phyloP scores from a whole-genome alignment of 2,113 vertebrate genomes.

The Notothenia coriiceps region DNA sequence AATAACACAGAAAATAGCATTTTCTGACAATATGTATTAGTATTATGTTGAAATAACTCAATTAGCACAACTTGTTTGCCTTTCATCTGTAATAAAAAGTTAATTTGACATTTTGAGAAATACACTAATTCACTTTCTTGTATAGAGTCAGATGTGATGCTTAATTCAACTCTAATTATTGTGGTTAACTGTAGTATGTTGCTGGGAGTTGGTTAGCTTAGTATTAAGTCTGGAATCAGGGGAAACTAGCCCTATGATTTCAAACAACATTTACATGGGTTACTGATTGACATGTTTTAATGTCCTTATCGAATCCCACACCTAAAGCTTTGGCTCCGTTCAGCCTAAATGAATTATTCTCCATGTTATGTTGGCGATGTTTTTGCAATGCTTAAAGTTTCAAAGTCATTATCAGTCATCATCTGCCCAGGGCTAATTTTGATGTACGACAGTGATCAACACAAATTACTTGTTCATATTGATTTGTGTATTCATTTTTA shows the following conservation, averaged over 20 bases:
- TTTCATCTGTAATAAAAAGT: not conserved
- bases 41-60: not conserved
- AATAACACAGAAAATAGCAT: not conserved
- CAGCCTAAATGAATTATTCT: slow-evolving; percentile 58
- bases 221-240: not conserved
- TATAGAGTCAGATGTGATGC: not conserved
- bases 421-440: slow-evolving; percentile 65
- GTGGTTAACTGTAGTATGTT: not conserved
- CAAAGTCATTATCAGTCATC: slow-evolving; percentile 67
- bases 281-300: not conserved
- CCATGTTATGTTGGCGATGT: slow-evolving; percentile 34
- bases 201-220: not conserved
- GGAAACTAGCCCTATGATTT: not conserved
- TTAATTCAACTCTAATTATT: not conserved
- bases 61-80: not conserved
- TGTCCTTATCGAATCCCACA: slow-evolving; percentile 24
- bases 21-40: too few species aligned
- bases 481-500: slow-evolving; percentile 57
- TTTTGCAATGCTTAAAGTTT: slow-evolving; percentile 62
- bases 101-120: not conserved
- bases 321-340: slow-evolving; percentile 30
- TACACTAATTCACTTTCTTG: rapidly evolving
- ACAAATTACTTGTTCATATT: slow-evolving; percentile 63
- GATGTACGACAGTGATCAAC: slow-evolving; percentile 64
- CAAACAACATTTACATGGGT: not conserved